These are phyloP conservation scores for Grammomys dolichurus DNA, from an alignment of 2,113 vertebrate species.

Conservation along the genomic window DNA sequence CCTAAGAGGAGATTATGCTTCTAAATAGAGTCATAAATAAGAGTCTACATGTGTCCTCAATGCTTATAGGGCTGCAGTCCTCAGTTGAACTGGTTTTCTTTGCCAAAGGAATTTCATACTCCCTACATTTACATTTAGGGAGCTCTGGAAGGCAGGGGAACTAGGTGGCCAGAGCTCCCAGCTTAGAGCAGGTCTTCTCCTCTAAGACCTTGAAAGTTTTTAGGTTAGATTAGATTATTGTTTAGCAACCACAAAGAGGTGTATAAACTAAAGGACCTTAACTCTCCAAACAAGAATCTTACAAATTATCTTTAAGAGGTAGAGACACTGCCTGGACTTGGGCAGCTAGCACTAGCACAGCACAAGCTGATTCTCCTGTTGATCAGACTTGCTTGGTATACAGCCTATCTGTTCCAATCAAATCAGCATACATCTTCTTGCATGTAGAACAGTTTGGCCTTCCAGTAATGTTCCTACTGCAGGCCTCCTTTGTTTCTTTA, in stretches of 20 bases:
- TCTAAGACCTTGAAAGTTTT: not conserved
- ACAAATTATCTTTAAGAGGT: not conserved
- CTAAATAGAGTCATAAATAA: constrained; percentile 47
- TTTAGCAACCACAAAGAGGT: constrained; percentile 37
- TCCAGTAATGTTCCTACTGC: not conserved
- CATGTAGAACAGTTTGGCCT: constrained; percentile 10
- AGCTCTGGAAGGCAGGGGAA: not conserved
- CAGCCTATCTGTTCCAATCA: constrained; percentile 23
- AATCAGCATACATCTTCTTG: constrained; percentile 19
- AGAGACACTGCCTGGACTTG: not conserved
- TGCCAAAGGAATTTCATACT: constrained; percentile 41
- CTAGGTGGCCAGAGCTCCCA: not conserved
- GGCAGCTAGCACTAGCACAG: not conserved
- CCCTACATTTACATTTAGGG: not conserved
- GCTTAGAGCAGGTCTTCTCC: not conserved
- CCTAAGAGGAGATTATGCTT: constrained; percentile 11
- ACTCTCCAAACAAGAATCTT: constrained; percentile 23
- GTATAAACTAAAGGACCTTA: constrained; percentile 28
- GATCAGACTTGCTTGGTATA: constrained; percentile 24
- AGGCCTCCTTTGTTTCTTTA: constrained; percentile 63
- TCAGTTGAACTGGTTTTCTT: constrained; percentile 41
- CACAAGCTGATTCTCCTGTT: not conserved
- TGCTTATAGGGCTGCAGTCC: not conserved
- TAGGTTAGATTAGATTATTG: constrained; percentile 11
- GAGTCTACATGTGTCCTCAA: not conserved